These are phyloP conservation scores for Chionoecetes opilio DNA, from an alignment of 1,140 invertebrate genomes.

Conservation along the genomic window DNA sequence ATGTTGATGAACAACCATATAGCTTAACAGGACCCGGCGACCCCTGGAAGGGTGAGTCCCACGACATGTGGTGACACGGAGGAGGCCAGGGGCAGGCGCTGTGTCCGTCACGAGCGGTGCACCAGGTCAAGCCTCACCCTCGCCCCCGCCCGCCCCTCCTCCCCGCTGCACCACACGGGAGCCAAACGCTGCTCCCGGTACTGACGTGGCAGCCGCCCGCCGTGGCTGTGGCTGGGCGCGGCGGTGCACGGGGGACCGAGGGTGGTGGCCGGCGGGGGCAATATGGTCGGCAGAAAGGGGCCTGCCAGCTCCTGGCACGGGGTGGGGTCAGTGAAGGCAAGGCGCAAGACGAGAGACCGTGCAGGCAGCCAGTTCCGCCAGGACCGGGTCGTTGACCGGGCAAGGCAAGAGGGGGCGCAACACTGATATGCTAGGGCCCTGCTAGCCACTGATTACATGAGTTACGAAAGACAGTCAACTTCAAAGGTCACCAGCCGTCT, in stretches of 20 bases:
- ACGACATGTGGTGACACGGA: constrained; percentile 72
- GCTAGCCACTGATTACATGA: constrained; percentile 70
- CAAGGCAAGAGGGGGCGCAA: constrained; percentile 71
- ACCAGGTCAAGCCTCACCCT: constrained; percentile 72
- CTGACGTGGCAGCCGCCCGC: not conserved
- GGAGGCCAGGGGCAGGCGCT: constrained; percentile 78
- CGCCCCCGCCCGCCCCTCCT: constrained; percentile 66
- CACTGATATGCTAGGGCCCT: constrained; percentile 80
- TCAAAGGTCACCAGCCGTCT: constrained; percentile 70
- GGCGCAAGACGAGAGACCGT: constrained; percentile 80
- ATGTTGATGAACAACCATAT: constrained; percentile 78
- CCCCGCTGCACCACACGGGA: constrained; percentile 25
- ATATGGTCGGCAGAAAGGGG: constrained; percentile 77
- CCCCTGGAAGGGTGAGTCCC: constrained; percentile 72
- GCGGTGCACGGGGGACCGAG: constrained; percentile 42
- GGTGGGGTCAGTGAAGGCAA: constrained; percentile 79
- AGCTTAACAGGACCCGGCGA: constrained; percentile 71
- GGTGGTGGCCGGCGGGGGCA: constrained; percentile 55
- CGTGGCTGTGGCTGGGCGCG: constrained; percentile 33
- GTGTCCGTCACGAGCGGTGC: constrained; percentile 78
- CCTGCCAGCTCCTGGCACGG: constrained; percentile 79
- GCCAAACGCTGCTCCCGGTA: not conserved
- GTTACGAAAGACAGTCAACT: constrained; percentile 69
- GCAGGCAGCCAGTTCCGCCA: constrained; percentile 79
- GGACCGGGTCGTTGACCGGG: constrained; percentile 70